Evolutionary conservation across 2,113 vertebrate genomes (phyloP), one percentile per base, ranked within the genome.

Genomic region (Heliornis fulica): DNA sequence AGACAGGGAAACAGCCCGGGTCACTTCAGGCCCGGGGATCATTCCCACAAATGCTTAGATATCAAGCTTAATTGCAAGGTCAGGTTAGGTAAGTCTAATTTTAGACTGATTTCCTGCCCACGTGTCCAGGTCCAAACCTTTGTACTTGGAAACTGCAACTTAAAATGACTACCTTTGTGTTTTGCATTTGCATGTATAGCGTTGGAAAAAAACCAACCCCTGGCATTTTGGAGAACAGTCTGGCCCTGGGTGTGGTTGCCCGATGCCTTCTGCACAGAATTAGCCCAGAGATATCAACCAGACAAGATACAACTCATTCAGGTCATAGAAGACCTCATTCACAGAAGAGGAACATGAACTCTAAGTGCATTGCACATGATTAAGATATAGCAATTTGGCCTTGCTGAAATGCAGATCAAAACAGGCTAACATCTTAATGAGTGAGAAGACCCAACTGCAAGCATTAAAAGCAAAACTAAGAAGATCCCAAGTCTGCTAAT

Each of bases 31-130:
- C 82, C 60, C 75, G 72, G 25, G 78, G 92, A 94, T 90, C 88
- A 79, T 93, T 96, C 92, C 90, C 88, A 93, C 1, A 6, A 56
- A 93, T 90, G 78, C 76, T 80, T 13, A 93, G 93, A 96, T 93
- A 93, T 29, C 9, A 0, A 90, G 68, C 57, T 92, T 94, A 96
- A 92, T 83, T 93, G 90, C 56, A 75, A 84, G 71, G 60, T 86
- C 84, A 75, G 31, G 88, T 82, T 94, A 96, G 80, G 76, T 65
- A 90, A 92, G n/a, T 83, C 88, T 93, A 95, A 93, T 83, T 71
- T 96, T 96, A 94, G 93, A 34, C 50, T 88, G 26, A 68, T 71
- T 81, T 60, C 26, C 5, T 87, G 64, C 56, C 88, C 57, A 66
- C 56, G 63, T 22, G 34, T 66, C 79, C 85, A 94, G 72, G 59